Base-by-base conservation (phyloP, 2,797 vertebrate genomes). In the Antrozous pallidus region DNA sequence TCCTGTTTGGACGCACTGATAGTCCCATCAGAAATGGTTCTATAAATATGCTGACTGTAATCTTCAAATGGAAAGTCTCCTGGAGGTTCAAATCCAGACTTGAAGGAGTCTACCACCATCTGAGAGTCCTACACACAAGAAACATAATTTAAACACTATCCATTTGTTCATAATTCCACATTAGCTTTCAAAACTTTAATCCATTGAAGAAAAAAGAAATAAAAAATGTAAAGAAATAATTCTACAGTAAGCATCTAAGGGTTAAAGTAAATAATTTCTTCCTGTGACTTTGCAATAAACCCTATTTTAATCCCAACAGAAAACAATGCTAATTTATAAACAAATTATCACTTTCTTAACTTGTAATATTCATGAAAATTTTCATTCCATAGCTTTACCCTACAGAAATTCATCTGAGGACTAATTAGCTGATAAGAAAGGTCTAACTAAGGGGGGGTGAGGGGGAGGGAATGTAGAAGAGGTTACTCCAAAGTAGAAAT, bases 21-120 rank as follows among this genome's bases (percentile, higher is more conserved):
- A 94, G 99, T 99, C 91, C 99, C 98, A 83, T 99, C 99, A 78
- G 99, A 99, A 90, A 99, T 99, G 4, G 99, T 99, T 94, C 99
- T 98, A 98, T 99, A 99, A 98, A 99, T 99, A 97, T 99, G 99
- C 97, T 99, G 99, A 97, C 99, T 99, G 97, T 99, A 99, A 98
- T 99, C 99, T 97, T 99, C 99, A 90, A 99, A 99, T 31, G 99
- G 99, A 98, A 99, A 99, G 96, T 99, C 99, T 83, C 98, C 98
- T 4, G 99, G 99, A 92, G 99, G 99, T 63, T 99, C 99, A 91
- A 99, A 99, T 51, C 99, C 99, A 0, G 99, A 99, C 97, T 99
- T 99, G 96, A 99, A 99, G 36, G 99, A 99, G 97, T 99, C 99
- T 96, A 99, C 98, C 49, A 99, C 99, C 56, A 99, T 99, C 49